Evolutionary conservation across 2,888 invertebrate genomes (phyloP), one percentile per base, ranked within the genome.

Genomic region (Linyphia triangularis): DNA sequence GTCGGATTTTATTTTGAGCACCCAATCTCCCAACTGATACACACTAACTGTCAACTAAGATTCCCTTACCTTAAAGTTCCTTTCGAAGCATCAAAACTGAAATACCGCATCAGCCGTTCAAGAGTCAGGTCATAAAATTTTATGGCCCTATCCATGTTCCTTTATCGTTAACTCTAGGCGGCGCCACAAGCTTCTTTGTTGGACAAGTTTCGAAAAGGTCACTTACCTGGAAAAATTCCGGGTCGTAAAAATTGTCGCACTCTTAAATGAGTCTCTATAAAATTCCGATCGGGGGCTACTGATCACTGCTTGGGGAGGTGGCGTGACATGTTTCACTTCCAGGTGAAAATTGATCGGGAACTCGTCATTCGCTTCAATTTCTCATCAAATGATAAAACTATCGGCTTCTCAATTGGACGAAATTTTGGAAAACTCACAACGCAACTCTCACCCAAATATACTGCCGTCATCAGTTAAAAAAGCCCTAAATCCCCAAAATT

Each of bases 71-170:
- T 6, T 6, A 33, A 33, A 33, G 22, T 61, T 85, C 70, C 61
- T 40, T 79, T 85, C 72, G 59, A 43, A 69, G 77, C 30, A 85
- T 85, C 61, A 78, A 69, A 78, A 70, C 70, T 85, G 78, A 72
- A 85, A 85, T 77, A 79, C 79, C 79, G 57, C 33, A 65, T 19
- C 70, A 28, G 30, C 67, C 77, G 61, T 57, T 40, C 16, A 59
- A 59, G 40, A 75, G 59, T 57, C 4, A 24, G 79, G 33, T 81
- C 86, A 33, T 88, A 81, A 88, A 88, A 88, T 81, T 88, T 88
- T 81, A 81, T 75, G 65, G 51, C 51, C 78, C 65, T 85, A 78
- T 86, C 70, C 72, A 65, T 72, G 72, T 40, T 59, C 61, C 67
- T 86, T 86, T 88, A 81, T 88, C 79, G 63, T 51, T 26, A 22